Evolutionary conservation across 2,113 vertebrate genomes (phyloP).

Genomic region (Hemibagrus wyckioides): DNA sequence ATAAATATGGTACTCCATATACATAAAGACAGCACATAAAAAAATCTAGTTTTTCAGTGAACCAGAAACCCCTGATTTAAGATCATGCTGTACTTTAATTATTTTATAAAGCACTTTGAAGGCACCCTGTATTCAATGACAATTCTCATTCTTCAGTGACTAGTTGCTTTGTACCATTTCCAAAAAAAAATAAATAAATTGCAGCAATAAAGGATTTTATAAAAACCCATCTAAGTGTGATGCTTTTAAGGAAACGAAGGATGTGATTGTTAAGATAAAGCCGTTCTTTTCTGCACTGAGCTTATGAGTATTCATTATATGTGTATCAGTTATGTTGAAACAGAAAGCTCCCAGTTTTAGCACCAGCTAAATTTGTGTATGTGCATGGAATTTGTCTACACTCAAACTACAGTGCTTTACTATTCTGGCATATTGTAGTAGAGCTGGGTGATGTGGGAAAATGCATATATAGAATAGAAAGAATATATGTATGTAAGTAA

Average conservation of each 20-base stretch:
- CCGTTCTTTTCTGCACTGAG: not conserved
- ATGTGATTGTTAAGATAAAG: constrained; percentile 1
- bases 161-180: not conserved
- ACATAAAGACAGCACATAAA: not conserved
- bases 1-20: not conserved
- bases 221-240: not conserved
- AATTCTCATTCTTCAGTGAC: not conserved
- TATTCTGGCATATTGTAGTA: not conserved
- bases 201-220: not conserved
- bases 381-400: not conserved
- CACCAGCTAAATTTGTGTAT: not conserved
- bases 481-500: not conserved
- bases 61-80: not conserved
- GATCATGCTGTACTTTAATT: not conserved
- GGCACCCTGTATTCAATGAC: not conserved
- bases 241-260: not conserved
- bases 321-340: not conserved
- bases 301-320: not conserved
- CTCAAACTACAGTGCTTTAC: not conserved
- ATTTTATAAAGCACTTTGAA: not conserved
- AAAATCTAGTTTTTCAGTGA: not conserved
- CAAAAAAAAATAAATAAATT: not conserved
- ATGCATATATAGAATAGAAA: not conserved
- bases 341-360: not conserved
- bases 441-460: not conserved